phyloP scores from a whole-genome alignment of 2,888 invertebrate species.

The Ecdyonurus torrentis region DNA sequence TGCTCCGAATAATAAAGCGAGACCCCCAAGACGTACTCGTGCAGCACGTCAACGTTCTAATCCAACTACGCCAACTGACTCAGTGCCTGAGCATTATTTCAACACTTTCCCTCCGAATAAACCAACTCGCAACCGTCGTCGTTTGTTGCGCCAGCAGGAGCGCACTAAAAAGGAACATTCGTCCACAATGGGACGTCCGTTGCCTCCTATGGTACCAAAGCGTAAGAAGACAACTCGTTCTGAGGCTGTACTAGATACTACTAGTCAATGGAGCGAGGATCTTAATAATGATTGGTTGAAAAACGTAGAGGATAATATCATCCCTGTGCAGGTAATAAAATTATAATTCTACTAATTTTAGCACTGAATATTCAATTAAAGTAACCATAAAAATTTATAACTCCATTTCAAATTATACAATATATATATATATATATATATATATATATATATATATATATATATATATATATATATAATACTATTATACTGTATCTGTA shows the following conservation, averaged over 20 bases:
- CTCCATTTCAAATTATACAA: too few relatives aligned
- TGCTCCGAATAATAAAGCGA: conserved; percentile 9
- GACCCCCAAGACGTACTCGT: conserved; percentile 6
- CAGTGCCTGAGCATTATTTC: conserved; percentile 31
- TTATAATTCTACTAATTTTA: too few relatives aligned
- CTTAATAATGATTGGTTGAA: conserved; percentile 13
- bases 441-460: too few relatives aligned
- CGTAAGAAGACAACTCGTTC: conserved; percentile 14
- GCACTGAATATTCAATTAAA: too few relatives aligned
- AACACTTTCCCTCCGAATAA: conserved; percentile 27
- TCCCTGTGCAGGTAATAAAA: conserved; percentile 11
- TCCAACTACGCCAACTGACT: conserved; percentile 17
- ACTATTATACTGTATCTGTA: too few relatives aligned
- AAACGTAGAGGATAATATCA: conserved; percentile 9
- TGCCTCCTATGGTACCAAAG: conserved; percentile 23
- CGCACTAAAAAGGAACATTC: neutral
- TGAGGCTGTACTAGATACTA: neutral
- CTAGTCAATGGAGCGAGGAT: conserved; percentile 7
- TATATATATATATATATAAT: too few relatives aligned
- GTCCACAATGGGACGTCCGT: neutral
- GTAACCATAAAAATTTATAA: too few relatives aligned
- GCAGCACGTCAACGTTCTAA: neutral
- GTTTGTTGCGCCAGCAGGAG: conserved; percentile 1
- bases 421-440: too few relatives aligned
- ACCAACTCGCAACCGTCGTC: conserved; percentile 31